Percentiles rank a stretch among this genome's conserved stretches.
Evolutionary conservation across 2,797 vertebrate species (phyloP).

Genomic region (Percopsis omiscomaycus): DNA sequence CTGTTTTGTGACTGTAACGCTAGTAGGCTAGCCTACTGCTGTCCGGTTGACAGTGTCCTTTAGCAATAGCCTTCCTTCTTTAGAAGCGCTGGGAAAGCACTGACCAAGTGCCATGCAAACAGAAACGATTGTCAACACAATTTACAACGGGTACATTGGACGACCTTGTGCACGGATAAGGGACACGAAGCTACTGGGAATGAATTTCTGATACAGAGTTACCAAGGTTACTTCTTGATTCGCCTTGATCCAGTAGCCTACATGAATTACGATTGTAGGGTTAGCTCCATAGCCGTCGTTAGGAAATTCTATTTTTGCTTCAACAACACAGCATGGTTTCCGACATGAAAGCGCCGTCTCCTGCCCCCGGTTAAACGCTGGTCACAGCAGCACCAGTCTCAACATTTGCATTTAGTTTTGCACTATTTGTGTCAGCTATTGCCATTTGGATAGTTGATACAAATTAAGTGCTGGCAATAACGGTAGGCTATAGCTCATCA

Average conservation of each 20-base stretch:
- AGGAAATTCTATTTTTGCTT: slow-evolving; percentile 67
- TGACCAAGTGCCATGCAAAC: slow-evolving; percentile 38
- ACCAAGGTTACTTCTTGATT: background rate
- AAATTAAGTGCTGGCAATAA: slow-evolving; percentile 40
- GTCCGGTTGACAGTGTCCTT: slow-evolving; percentile 65
- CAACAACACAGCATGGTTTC: slow-evolving; percentile 50
- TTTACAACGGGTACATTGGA: slow-evolving; percentile 61
- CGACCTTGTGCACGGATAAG: slow-evolving; percentile 72
- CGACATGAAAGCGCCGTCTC: slow-evolving; percentile 8
- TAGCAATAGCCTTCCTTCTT: slow-evolving; percentile 45
- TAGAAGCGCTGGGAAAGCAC: slow-evolving; percentile 28
- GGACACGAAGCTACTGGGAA: slow-evolving; percentile 48
- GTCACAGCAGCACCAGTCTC: slow-evolving; percentile 13
- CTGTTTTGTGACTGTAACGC: slow-evolving; percentile 50
- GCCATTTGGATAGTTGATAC: slow-evolving; percentile 43
- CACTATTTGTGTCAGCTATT: slow-evolving; percentile 23
- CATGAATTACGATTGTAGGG: slow-evolving; percentile 17
- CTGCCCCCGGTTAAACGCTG: slow-evolving; percentile 22
- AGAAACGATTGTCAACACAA: slow-evolving; percentile 50
- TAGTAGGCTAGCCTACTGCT: slow-evolving; percentile 35
- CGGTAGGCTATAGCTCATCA: background rate
- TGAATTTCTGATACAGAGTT: background rate
- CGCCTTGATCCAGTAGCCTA: background rate
- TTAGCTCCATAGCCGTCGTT: slow-evolving; percentile 50
- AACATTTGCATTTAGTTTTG: slow-evolving; percentile 23